Base-by-base conservation (phyloP, 2,797 vertebrate genomes). In the Danionella dracula region DNA sequence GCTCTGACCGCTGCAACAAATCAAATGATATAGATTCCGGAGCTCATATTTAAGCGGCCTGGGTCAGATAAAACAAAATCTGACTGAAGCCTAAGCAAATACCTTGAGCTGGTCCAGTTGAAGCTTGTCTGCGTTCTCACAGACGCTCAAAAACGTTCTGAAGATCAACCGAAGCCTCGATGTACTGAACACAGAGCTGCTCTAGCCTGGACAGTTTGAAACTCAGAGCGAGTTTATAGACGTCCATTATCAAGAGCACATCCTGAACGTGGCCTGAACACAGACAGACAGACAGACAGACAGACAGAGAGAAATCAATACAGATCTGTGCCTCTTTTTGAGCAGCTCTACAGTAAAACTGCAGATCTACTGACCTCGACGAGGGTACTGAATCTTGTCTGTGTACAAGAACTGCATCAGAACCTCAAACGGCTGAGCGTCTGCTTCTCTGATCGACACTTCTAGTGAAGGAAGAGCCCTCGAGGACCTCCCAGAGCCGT, bases 381-480 rank as follows among this genome's bases (percentile, higher is more conserved):
- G 93, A 29, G 97, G 97, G 69, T 98, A 98, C 78, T 93, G 94
- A 79, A 99, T 99, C 84, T 98, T 98, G 79, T 99, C 96, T 0
- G 97, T 99, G 79, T 99, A 99, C 29, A 99, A 91, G 75, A 99
- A 99, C 88, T 97, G 96, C 96, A 99, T 98, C 72, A 99, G 88
- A 78, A 99, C 92, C 83, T 97, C 92, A 72, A 99, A 99, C n/a
- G 97, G 95, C 66, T 93, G 93, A 0, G 95, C 92, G 78, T 99
- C 96, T 0, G 96, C 97, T 78, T 99, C 96, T 4, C 94, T 91
- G 82, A 99, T 98, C 73, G 87, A 84, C 42, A 99, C 96, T 12
- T 91, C 93, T 61, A 97, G 81, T 81, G 93, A 71, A 0, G 90
- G 90, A 79, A 86, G 90, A 51, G 79, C 73, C 10, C 87, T 85